Conservation (phyloP, 2,888 invertebrate genomes). For the Catonia carolina region DNA sequence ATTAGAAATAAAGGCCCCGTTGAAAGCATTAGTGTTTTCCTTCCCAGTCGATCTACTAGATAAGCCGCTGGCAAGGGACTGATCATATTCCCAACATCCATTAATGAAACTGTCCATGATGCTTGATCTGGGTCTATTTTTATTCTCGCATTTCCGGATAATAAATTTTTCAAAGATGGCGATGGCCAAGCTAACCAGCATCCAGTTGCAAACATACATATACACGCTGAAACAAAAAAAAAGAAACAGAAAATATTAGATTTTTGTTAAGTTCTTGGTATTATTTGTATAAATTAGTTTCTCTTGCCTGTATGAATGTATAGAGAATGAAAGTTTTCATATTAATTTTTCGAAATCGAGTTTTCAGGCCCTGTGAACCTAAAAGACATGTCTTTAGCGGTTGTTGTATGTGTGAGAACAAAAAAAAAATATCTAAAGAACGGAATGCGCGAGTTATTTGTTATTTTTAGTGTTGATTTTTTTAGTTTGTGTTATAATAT, state of each 20-base stretch:
- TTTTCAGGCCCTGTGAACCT: too few relatives aligned
- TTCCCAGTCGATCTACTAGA: slow-evolving; percentile 20
- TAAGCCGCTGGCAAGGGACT: slow-evolving; percentile 22
- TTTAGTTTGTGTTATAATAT: too few relatives aligned
- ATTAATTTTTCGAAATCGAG: too few relatives aligned
- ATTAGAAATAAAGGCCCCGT: slow-evolving; percentile 18
- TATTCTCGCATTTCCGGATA: slow-evolving; percentile 14
- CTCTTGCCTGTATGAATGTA: too few relatives aligned
- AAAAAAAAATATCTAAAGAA: too few relatives aligned
- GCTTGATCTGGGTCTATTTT: slow-evolving; percentile 9
- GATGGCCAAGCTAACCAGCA: slow-evolving; percentile 26
- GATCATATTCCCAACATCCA: slow-evolving; percentile 23
- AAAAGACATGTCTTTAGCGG: too few relatives aligned
- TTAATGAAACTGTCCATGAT: slow-evolving; percentile 21
- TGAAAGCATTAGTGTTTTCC: slow-evolving; percentile 16
- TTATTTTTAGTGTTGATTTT: too few relatives aligned
- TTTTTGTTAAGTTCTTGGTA: not conserved
- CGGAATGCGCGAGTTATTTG: too few relatives aligned
- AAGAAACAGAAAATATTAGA: not conserved
- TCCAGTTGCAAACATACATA: slow-evolving; percentile 21
- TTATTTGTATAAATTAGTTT: not conserved
- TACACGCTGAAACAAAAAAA: slow-evolving; percentile 21
- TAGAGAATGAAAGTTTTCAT: too few relatives aligned
- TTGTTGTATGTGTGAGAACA: too few relatives aligned
- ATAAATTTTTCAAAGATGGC: slow-evolving; percentile 16